Percentiles rank a stretch among this genome's conserved stretches.
These are phyloP conservation scores for Drosophila anomelani DNA, from an alignment of 2,888 invertebrate genomes.

Conservation along the genomic window DNA sequence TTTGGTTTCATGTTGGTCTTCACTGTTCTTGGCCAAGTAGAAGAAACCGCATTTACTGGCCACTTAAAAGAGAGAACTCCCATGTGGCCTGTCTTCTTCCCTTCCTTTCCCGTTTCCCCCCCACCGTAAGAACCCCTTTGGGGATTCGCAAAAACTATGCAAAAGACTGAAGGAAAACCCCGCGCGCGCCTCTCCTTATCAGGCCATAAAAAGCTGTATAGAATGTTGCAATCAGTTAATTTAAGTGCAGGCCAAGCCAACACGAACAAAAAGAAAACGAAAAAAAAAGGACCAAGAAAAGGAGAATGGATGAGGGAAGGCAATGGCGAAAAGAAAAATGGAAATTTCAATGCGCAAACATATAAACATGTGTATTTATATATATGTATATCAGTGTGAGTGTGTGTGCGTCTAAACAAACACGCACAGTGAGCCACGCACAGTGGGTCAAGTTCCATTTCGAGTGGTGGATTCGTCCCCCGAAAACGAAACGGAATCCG, in stretches of 20 bases:
- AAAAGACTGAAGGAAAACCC: conserved; percentile 46
- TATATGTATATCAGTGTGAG: background rate
- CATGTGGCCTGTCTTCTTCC: conserved; percentile 44
- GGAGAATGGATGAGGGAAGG: conserved; percentile 11
- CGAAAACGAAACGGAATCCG: conserved; percentile 27
- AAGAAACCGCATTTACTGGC: conserved; percentile 67
- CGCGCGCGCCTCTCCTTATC: conserved; percentile 22
- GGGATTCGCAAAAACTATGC: conserved; percentile 45
- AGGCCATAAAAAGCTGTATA: conserved; percentile 73
- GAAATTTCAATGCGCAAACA: conserved; percentile 73
- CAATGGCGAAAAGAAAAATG: conserved; percentile 53
- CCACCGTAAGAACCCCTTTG: conserved; percentile 6
- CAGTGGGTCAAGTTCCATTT: conserved; percentile 51
- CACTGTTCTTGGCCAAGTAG: conserved; percentile 23
- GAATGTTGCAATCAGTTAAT: conserved; percentile 82
- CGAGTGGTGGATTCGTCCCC: conserved; percentile 38
- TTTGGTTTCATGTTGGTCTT: no score
- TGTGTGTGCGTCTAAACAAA: conserved; percentile 60
- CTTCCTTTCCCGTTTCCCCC: background rate
- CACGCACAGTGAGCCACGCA: conserved; percentile 71
- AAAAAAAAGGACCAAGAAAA: conserved; percentile 1
- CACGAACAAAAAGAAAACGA: conserved; percentile 45
- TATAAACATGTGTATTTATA: conserved; percentile 26
- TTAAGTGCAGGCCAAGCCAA: conserved; percentile 76
- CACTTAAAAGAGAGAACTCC: conserved; percentile 73